phyloP scores from a whole-genome alignment of 2,797 vertebrate genomes.

The Malurus splendens region DNA sequence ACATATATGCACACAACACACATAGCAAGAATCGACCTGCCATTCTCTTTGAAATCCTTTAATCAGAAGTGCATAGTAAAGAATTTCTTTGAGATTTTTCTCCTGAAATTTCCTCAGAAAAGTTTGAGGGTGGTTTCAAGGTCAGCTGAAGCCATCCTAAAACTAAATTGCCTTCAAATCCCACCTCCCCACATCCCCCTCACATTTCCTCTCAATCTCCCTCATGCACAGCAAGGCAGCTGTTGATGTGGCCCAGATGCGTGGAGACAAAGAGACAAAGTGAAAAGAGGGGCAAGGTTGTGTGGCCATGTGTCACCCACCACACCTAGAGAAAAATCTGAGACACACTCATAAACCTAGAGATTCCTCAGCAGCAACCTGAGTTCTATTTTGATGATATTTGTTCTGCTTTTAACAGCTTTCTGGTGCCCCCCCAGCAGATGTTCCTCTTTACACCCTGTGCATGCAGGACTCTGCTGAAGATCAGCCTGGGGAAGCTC shows the following conservation, averaged over 20 bases:
- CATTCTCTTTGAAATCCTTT: background rate
- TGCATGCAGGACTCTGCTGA: background rate
- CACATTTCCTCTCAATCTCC: background rate
- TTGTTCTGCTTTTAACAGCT: background rate
- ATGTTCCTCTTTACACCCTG: background rate
- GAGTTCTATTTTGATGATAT: background rate
- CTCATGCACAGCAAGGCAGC: background rate
- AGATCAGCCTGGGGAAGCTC: background rate
- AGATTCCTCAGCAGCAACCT: background rate
- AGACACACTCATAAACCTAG: background rate
- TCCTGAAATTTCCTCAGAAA: background rate
- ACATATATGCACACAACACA: background rate
- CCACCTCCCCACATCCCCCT: accelerated
- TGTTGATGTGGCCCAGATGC: background rate
- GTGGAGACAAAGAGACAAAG: background rate
- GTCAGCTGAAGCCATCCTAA: background rate
- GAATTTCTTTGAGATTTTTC: background rate
- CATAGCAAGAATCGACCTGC: accelerated
- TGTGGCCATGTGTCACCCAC: background rate
- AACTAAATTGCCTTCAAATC: background rate
- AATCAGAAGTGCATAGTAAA: background rate
- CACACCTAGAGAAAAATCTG: background rate
- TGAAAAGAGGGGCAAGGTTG: background rate
- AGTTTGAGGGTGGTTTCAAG: background rate
- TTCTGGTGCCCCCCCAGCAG: background rate